A percentile compares a stretch with the other conserved stretches of the same genome.
phyloP scores from a whole-genome alignment of 30 jellyfish, hydroid and myxozoan genomes.

The Turritopsis rubra region DNA sequence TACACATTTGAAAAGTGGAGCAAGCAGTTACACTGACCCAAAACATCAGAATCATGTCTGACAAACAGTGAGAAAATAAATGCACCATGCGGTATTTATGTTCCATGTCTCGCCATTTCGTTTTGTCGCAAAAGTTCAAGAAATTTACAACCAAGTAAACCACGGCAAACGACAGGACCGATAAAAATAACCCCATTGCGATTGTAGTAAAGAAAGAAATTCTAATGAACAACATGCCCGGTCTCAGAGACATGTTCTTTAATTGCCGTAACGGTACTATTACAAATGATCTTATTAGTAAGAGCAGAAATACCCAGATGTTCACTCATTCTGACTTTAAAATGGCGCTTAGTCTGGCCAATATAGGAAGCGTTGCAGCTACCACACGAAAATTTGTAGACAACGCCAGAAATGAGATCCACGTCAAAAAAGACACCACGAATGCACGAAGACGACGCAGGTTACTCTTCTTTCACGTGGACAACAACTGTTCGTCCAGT shows the following conservation, averaged over 20 bases:
- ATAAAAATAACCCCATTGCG: neutral
- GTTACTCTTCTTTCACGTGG: neutral
- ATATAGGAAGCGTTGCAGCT: too few relatives aligned
- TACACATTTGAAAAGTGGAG: neutral
- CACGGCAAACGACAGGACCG: neutral
- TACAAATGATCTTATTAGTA: too few relatives aligned
- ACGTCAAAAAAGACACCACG: too few relatives aligned
- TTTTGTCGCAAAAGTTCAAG: neutral
- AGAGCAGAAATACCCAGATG: too few relatives aligned
- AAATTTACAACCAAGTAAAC: neutral
- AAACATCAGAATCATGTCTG: neutral
- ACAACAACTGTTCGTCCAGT: neutral
- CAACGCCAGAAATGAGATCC: too few relatives aligned
- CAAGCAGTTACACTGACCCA: neutral
- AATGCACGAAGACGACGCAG: too few relatives aligned
- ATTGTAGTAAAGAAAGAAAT: neutral
- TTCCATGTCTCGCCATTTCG: neutral
- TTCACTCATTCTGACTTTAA: too few relatives aligned
- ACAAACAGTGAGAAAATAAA: neutral
- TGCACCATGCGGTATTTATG: neutral
- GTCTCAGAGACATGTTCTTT: too few relatives aligned
- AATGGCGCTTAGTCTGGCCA: too few relatives aligned
- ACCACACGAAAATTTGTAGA: too few relatives aligned
- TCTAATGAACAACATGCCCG: neutral
- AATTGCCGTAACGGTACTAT: too few relatives aligned